Base-by-base conservation (phyloP, 2,797 vertebrate species). In the Betta splendens region DNA sequence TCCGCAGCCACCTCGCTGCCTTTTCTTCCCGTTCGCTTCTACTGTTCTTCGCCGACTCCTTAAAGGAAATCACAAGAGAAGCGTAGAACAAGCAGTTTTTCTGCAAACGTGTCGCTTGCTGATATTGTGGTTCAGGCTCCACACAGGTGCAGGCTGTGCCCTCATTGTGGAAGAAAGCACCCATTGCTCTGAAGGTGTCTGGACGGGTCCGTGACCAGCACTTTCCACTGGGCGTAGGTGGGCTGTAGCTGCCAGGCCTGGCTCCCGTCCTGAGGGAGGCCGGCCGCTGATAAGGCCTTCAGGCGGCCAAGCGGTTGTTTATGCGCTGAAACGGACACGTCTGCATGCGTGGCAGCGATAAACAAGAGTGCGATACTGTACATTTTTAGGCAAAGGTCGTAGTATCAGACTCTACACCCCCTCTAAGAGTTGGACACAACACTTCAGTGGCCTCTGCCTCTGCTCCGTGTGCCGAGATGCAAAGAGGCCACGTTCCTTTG, bases 221-320 rank as follows among this genome's bases (percentile, higher is more conserved):
- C 48, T 75, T 87, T 79, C 73, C 77, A 77, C 9, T 40, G 53
- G 52, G 52, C 47, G 63, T 37, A n/a, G 44, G 35, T 29, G 40
- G 42, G 50, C 6, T 32, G 48, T 8, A 33, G 35, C 32, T 53
- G 53, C 51, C 59, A 61, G 70, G 56, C 42, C 68, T 75, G 69
- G 57, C 77, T 83, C 81, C 89, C 88, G 89, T 92, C 89, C 91
- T 91, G 87, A 89, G 91, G 90, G 91, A 92, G 85, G 79, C 76
- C 70, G 70, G 84, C 77, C 52, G 61, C 87, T 85, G 91, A 92
- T 92, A 91, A 92, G 89, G 58, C 77, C 72, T 56, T 69, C 39
- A 52, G 69, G 64, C 82, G 67, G 74, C 80, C 63, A 78, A 84
- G 81, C 62, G 63, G 67, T 70, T 84, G 81, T 87, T 89, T 90